These are phyloP conservation scores for Clamator glandarius DNA, from an alignment of 2,797 vertebrate genomes.

Conservation along the genomic window DNA sequence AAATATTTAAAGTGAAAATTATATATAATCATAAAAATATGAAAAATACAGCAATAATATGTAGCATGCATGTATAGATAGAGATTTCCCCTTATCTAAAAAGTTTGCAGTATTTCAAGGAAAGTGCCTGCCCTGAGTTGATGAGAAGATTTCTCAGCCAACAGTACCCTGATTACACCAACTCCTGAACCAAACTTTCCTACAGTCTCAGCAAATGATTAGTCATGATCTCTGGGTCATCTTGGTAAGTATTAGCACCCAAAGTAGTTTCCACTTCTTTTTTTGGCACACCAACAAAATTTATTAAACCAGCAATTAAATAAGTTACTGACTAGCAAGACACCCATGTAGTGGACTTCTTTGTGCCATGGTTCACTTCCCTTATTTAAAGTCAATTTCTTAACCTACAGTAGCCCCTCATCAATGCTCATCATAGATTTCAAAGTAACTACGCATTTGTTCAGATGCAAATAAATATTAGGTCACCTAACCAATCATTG, in stretches of 20 bases:
- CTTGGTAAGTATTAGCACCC: not conserved
- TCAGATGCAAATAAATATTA: not conserved
- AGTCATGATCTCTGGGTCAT: fast-evolving
- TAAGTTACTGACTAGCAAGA: not conserved
- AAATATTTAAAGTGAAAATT: not conserved
- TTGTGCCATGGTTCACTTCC: not conserved
- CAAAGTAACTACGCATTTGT: not conserved
- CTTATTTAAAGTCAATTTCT: not conserved
- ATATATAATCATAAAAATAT: not conserved
- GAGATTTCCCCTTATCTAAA: not conserved
- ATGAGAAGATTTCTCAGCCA: not conserved
- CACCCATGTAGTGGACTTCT: not conserved
- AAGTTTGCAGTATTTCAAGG: not conserved
- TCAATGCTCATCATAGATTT: not conserved
- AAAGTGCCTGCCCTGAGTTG: not conserved
- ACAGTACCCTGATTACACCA: not conserved
- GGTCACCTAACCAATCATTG: not conserved
- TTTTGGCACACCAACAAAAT: not conserved
- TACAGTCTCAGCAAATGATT: not conserved
- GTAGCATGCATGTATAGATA: not conserved
- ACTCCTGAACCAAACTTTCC: not conserved
- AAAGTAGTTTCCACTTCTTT: not conserved
- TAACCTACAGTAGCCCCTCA: not conserved
- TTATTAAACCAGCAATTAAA: not conserved
- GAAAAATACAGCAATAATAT: not conserved